Base-by-base conservation (phyloP, 2,797 vertebrate genomes). In the Chaunax sp. region DNA sequence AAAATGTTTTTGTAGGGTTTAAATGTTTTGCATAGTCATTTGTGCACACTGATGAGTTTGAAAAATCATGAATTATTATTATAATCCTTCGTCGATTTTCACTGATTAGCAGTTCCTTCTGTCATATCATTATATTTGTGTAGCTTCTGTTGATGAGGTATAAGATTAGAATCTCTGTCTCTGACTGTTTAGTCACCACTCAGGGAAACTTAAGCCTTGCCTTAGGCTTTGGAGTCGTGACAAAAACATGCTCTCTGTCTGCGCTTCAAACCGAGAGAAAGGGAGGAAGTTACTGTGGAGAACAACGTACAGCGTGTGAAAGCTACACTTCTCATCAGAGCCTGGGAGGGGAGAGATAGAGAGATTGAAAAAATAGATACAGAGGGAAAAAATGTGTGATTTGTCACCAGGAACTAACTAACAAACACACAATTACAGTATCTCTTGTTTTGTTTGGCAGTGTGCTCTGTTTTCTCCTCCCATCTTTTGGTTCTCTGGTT, bases 391-490 rank as follows among this genome's bases (percentile, higher is more conserved):
- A 43, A 20, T 43, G 65, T 64, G 54, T 57, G 40, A 50, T 72
- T 69, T 51, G 1, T 57, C 44, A 70, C 30, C 71, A 83, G 82
- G 75, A 90, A 81, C 72, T 72, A 9, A 20, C 26, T 46, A 33
- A 33, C 43, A 16, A 28, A 8, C 62, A 51, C 23, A 66, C 57
- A 59, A 65, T 82, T 63, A 57, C 50, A 53, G 28, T 13, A 60
- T 82, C 30, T 69, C 20, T 60, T 33, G 73, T 87, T 92, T 92
- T 86, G n/a, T 78, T 88, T 47, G 59, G 84, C 15, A 26, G 41
- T 38, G 19, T 35, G 50, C 28, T 72, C 70, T 10, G 19, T 66
- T 80, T 45, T 53, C 80, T 82, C 80, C 86, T 74, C 83, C 86
- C 63, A 51, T 64, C 47, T 72, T 54, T 37, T 75, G 22, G 43